A percentile compares a stretch with the other conserved stretches of the same genome.
Evolutionary conservation across 2,888 invertebrate species (phyloP).

Genomic region (Esperia sulphurella): DNA sequence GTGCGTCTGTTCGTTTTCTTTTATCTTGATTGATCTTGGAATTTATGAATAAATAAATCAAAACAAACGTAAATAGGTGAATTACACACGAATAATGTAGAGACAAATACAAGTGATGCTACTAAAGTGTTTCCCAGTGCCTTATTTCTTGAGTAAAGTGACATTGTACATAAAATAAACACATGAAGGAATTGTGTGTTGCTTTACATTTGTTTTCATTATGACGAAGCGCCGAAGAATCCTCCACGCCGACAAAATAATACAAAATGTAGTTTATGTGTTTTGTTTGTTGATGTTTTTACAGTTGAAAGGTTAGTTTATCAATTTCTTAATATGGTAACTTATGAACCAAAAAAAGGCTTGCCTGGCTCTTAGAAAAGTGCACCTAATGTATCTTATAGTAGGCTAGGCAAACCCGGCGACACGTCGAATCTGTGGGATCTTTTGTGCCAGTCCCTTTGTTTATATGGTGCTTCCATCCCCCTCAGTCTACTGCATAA

Average conservation of each 20-base stretch:
- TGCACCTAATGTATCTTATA: no score
- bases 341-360: no score
- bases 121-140: constrained; percentile 4
- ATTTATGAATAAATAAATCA: neutral
- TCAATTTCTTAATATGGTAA: no score
- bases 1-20: constrained; percentile 8
- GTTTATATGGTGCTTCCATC: no score
- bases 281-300: constrained; percentile 75
- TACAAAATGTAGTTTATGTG: constrained; percentile 64
- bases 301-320: constrained; percentile 58
- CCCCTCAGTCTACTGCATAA: no score
- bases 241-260: constrained; percentile 71
- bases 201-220: constrained; percentile 65
- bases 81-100: neutral
- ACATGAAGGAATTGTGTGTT: constrained; percentile 6
- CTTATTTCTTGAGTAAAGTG: constrained; percentile 9
- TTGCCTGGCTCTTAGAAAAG: no score
- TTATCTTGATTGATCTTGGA: neutral
- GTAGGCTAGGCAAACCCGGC: no score
- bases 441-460: no score
- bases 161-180: constrained; percentile 3
- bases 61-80: neutral
- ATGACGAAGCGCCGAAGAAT: constrained; percentile 75
- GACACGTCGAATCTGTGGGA: no score
- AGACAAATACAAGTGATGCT: neutral